Evolutionary conservation across 2,113 vertebrate genomes (phyloP), one percentile per base, ranked within the genome.

Genomic region (Pituophis catenifer): DNA sequence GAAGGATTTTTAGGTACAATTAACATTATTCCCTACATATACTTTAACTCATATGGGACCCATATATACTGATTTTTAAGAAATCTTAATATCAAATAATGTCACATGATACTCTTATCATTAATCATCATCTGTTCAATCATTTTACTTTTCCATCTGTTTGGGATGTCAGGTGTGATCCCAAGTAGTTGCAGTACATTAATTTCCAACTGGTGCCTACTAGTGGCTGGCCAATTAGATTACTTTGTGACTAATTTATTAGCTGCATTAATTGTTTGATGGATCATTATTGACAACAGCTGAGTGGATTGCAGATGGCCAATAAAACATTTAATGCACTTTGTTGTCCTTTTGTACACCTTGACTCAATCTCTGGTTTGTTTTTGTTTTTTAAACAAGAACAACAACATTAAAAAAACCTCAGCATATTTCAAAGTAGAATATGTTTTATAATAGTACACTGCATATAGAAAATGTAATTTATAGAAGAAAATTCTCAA

Each of bases 181-280:
- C 75, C 8, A 5, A 95, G 57, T 87, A 94, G 92, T 94, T 96
- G 95, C 96, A 96, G 94, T 87, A 94, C 93, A 90, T 96, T 95
- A 94, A 95, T 96, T 96, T 91, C 93, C 95, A 94, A 92, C 94
- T 90, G 91, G 91, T 95, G 95, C 94, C 93, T 86, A 89, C 93
- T 93, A 91, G 89, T 92, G 94, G 93, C 0, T 91, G 91, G 86
- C 90, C 94, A 94, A 96, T 86, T 86, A 96, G 95, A 86, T 91
- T 95, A 90, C 92, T 94, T 91, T 94, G 94, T 94, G 95, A 92
- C 96, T 96, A 92, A 93, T 97, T 97, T 96, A 97, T 97, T 97
- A 97, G 94, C 94, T 95, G 94, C 90, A 95, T 95, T 98, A 97
- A 97, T 98, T 97, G 96, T 95, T 95, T 97, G 97, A 96, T 97